These are phyloP conservation scores for Clarias fuscus DNA, from an alignment of 2,797 vertebrate genomes.

Conservation along the genomic window DNA sequence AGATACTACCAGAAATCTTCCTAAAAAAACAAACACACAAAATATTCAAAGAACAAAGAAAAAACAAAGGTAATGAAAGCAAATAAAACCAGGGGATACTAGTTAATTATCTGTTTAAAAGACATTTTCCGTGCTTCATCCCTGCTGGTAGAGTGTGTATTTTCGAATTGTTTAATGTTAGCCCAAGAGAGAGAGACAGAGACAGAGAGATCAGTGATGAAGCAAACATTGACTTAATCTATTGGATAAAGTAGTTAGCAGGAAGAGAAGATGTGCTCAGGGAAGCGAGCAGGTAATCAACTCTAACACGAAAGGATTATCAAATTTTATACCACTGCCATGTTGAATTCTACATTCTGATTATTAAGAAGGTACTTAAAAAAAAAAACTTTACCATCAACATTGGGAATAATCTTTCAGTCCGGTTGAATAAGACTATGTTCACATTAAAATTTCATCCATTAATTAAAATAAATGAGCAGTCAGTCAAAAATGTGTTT, in stretches of 20 bases:
- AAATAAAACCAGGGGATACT: not conserved
- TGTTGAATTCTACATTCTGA: not conserved
- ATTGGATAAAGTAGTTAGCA: slow-evolving; percentile 25
- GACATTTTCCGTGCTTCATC: not conserved
- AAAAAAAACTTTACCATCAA: not conserved
- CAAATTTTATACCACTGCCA: not conserved
- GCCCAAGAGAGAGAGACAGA: slow-evolving; percentile 5
- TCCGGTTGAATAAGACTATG: not conserved
- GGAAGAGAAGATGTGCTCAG: slow-evolving; percentile 52
- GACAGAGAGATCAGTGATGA: slow-evolving; percentile 63
- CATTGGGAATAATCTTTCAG: not conserved
- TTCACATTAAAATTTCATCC: too few relatives aligned
- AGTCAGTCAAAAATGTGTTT: too few relatives aligned
- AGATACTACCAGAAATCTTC: not conserved
- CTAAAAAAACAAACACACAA: not conserved
- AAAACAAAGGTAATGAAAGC: slow-evolving; percentile 5
- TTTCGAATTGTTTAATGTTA: not conserved
- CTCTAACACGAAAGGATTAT: slow-evolving; percentile 57
- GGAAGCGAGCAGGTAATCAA: slow-evolving; percentile 67
- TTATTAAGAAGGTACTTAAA: not conserved
- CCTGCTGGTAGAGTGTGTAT: not conserved
- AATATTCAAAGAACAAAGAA: not conserved
- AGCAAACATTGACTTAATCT: slow-evolving; percentile 70
- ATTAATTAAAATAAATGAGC: too few relatives aligned
- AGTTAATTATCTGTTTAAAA: not conserved